Conservation (phyloP, 2,888 invertebrate genomes). For the Lithophane socia region DNA sequence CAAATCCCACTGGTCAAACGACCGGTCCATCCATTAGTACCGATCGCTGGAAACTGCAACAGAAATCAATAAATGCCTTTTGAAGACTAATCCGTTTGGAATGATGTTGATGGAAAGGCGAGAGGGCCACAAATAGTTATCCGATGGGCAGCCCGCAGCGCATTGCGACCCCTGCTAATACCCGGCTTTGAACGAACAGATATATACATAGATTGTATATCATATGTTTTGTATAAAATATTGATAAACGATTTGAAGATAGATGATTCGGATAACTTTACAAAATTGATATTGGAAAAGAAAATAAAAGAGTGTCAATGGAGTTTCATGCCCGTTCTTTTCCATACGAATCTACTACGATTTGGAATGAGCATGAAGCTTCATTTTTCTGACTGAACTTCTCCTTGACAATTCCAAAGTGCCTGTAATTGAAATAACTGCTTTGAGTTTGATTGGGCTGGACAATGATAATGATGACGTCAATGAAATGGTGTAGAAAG, state of each 20-base stretch:
- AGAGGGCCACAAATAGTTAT: conserved; percentile 56
- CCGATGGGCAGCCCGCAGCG: conserved; percentile 43
- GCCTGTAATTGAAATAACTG: not conserved
- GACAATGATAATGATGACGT: not conserved
- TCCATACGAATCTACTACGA: not conserved
- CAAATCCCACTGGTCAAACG: conserved; percentile 27
- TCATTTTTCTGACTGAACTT: not conserved
- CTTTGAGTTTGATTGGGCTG: not conserved
- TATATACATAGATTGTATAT: conserved; percentile 11
- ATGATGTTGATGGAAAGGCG: conserved; percentile 61
- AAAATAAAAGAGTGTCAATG: not conserved
- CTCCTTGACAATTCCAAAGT: not conserved
- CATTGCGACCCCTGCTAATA: conserved; percentile 51
- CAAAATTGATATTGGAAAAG: not conserved
- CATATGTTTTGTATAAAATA: conserved; percentile 31
- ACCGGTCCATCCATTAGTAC: conserved; percentile 33
- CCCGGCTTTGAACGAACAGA: conserved; percentile 23
- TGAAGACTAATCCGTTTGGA: conserved; percentile 61
- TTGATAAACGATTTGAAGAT: conserved; percentile 27
- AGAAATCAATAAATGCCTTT: conserved; percentile 59
- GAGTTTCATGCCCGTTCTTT: not conserved
- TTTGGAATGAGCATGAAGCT: not conserved
- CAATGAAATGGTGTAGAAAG: not conserved
- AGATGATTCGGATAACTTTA: not conserved
- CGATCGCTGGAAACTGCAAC: conserved; percentile 38